Evolutionary conservation across 2,797 vertebrate genomes (phyloP), one percentile per base, ranked within the genome.

Genomic region (Tragelaphus eurycerus): DNA sequence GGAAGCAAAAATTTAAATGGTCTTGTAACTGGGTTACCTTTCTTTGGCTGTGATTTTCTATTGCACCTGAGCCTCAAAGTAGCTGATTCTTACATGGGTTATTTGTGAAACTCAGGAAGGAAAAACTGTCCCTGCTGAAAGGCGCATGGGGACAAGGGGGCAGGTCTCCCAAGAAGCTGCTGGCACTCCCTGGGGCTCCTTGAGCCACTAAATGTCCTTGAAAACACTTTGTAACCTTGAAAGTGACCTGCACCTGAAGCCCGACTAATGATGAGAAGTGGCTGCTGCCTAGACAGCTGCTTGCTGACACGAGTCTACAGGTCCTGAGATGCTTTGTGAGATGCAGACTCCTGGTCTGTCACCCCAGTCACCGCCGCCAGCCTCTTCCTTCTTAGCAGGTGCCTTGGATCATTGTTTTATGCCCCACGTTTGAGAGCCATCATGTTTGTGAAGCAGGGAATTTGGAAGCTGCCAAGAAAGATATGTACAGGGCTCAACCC

Each of bases 121-220:
- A 31, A 31, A 55, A 59, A 2, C 8, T 60, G 12, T 19, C 64
- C 7, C n/a, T 85, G 14, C 46, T 34, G 14, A 64, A 16, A 3
- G 19, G 74, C 1, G 0, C 7, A 0, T 19, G n/a, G 31, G 3
- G 19, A 81, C n/a, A 52, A 3, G 4, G 34, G 29, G 2, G 27
- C 9, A 59, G 4, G 9, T 71, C 43, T 43, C 54, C 52, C 15
- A 31, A 48, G 34, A 59, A 46, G 11, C 23, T 84, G 27, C 48
- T 87, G 2, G 7, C 88, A 67, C 84, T 16, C 1, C 17, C 6
- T 31, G 8, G 15, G 48, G 71, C 14, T 57, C 46, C 84, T 84
- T 90, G 59, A 21, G 6, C 4, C 21, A 14, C 23, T 5, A 6
- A 3, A 12, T 34, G 13, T 43, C 79, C 50, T 67, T 38, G 74